phyloP scores from a whole-genome alignment of 2,113 vertebrate genomes.

The Odocoileus hemionus region DNA sequence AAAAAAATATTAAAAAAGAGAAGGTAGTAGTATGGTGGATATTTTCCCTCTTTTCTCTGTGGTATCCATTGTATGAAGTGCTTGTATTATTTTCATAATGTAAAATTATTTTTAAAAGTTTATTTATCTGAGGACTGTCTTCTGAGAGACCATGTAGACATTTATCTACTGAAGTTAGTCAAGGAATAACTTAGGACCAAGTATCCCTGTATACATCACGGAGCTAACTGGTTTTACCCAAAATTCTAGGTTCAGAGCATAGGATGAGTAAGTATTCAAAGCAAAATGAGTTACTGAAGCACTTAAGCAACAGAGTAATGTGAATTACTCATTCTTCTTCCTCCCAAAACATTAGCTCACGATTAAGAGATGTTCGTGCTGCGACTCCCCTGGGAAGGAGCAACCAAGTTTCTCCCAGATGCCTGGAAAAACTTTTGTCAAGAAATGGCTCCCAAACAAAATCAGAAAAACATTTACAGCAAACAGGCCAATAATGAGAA shows the following conservation, averaged over 20 bases:
- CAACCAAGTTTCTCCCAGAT: constrained; percentile 17
- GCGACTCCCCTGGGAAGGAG: neutral
- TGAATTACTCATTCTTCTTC: neutral
- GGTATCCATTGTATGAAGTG: neutral
- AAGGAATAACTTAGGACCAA: neutral
- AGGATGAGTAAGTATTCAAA: neutral
- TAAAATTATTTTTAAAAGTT: constrained; percentile 21
- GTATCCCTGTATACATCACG: neutral
- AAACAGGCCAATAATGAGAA: constrained; percentile 91
- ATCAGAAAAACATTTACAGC: constrained; percentile 87
- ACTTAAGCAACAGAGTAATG: neutral
- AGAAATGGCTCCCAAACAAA: constrained; percentile 48
- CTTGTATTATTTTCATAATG: constrained; percentile 21
- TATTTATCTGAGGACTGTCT: constrained; percentile 16
- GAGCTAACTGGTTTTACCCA: neutral
- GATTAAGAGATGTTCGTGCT: neutral
- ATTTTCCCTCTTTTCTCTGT: neutral
- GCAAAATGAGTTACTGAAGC: neutral
- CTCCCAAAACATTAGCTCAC: neutral
- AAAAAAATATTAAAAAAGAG: constrained; percentile 22
- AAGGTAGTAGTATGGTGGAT: neutral
- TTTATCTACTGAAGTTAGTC: neutral
- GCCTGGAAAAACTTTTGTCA: constrained; percentile 11
- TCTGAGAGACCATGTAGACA: neutral
- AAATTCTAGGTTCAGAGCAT: neutral